phyloP scores from a whole-genome alignment of 35 echinoderm and acorn worm genomes.

The Holothuria glaberrima region DNA sequence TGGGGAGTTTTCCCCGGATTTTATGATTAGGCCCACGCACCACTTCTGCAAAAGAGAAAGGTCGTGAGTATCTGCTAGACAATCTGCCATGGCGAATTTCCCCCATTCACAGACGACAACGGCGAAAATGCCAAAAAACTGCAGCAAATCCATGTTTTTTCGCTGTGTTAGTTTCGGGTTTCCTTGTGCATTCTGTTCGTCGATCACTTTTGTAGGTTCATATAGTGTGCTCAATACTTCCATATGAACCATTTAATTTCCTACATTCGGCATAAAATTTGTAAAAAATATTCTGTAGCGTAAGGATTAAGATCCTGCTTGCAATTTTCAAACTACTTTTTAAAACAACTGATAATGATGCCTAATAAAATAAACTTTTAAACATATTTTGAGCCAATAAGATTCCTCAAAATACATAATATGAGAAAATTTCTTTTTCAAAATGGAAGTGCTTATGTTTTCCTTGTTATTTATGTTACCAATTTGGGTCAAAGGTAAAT shows the following conservation, averaged over 20 bases:
- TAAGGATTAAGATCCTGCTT: too few species aligned
- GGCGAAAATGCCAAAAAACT: neutral
- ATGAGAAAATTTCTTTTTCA: too few species aligned
- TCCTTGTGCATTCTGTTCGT: neutral
- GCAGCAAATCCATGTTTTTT: slow-evolving; percentile 6
- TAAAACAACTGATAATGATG: too few species aligned
- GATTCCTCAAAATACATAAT: too few species aligned
- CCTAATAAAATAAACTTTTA: too few species aligned
- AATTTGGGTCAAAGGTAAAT: neutral
- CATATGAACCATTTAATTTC: neutral
- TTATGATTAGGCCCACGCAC: neutral
- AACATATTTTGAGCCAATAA: too few species aligned
- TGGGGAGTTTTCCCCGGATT: neutral
- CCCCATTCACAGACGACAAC: neutral
- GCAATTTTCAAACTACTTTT: too few species aligned
- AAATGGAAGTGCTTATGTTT: neutral
- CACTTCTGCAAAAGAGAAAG: neutral
- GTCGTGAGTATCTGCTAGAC: slow-evolving; percentile 4
- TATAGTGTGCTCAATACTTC: neutral
- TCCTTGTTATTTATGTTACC: neutral
- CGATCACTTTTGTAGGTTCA: neutral
- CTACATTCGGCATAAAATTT: neutral
- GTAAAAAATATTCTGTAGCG: neutral
- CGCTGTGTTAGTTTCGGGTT: neutral
- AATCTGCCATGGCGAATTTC: neutral